These are phyloP conservation scores for Gobionotothen gibberifrons DNA, from an alignment of 2,797 vertebrate genomes.

Conservation along the genomic window DNA sequence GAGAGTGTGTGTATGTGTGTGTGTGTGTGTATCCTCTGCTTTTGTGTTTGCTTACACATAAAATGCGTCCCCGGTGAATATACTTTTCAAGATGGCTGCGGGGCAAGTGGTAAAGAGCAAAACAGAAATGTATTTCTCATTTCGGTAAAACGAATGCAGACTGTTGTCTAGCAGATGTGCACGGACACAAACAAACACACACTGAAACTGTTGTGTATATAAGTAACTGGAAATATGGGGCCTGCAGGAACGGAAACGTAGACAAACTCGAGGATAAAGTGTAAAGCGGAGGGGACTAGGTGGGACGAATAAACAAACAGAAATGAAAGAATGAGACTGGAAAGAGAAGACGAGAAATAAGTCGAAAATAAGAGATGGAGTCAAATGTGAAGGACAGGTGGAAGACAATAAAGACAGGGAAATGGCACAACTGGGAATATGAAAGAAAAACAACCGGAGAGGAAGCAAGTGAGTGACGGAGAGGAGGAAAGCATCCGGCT, in stretches of 20 bases:
- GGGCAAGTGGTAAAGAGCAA: slow-evolving; percentile 57
- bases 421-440: slow-evolving; percentile 33
- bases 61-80: slow-evolving; percentile 41
- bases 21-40: background rate
- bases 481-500: slow-evolving; percentile 23
- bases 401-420: slow-evolving; percentile 37
- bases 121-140: slow-evolving; percentile 54
- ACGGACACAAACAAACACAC: background rate
- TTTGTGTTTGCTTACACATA: slow-evolving; percentile 30
- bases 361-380: slow-evolving; percentile 20
- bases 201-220: slow-evolving; percentile 21
- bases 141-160: slow-evolving; percentile 62
- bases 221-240: slow-evolving; percentile 43
- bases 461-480: slow-evolving; percentile 11
- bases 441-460: slow-evolving; percentile 45
- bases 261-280: slow-evolving; percentile 9
- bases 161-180: slow-evolving; percentile 36
- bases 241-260: slow-evolving; percentile 36
- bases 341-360: slow-evolving; percentile 19
- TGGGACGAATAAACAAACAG: slow-evolving; percentile 21
- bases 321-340: slow-evolving; percentile 9
- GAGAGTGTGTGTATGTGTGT: background rate
- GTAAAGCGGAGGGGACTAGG: slow-evolving; percentile 10
- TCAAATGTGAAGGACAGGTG: slow-evolving; percentile 42
- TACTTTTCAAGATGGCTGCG: slow-evolving; percentile 64